phyloP scores from a whole-genome alignment of 1,140 invertebrate genomes.

The Theocolax elegans region DNA sequence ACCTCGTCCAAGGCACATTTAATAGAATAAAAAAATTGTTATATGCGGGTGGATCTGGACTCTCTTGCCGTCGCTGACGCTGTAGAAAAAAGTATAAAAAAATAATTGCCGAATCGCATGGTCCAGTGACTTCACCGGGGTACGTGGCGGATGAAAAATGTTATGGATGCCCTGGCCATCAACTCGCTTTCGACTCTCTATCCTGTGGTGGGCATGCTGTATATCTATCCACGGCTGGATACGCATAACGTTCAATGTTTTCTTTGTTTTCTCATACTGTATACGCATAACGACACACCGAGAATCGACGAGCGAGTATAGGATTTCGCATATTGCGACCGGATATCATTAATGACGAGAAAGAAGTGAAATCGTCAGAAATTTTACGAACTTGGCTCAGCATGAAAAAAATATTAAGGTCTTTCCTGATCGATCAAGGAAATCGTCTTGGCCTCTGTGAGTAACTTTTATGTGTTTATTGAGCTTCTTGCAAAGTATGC shows the following conservation, averaged over 20 bases:
- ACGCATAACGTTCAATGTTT: background rate
- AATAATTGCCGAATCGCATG: slow-evolving; percentile 38
- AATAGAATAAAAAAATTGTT: slow-evolving; percentile 34
- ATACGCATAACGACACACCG: no score
- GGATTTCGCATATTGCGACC: no score
- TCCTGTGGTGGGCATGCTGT: no score
- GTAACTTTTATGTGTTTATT: no score
- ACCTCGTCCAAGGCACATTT: background rate
- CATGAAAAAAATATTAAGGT: no score
- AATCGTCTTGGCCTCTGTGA: no score
- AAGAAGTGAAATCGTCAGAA: no score
- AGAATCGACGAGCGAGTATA: no score
- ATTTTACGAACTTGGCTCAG: no score
- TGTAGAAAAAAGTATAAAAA: slow-evolving; percentile 27
- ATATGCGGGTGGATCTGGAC: background rate
- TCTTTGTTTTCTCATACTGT: background rate
- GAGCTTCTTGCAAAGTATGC: no score
- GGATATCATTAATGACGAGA: no score
- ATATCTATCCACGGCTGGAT: background rate
- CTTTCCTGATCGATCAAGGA: no score
- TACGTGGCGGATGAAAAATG: slow-evolving; percentile 34
- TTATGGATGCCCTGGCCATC: slow-evolving; percentile 12
- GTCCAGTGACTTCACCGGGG: background rate
- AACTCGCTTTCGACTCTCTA: background rate
- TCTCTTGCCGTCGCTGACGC: background rate